phyloP scores from a whole-genome alignment of 2,113 vertebrate species.

The Lasiurus borealis region DNA sequence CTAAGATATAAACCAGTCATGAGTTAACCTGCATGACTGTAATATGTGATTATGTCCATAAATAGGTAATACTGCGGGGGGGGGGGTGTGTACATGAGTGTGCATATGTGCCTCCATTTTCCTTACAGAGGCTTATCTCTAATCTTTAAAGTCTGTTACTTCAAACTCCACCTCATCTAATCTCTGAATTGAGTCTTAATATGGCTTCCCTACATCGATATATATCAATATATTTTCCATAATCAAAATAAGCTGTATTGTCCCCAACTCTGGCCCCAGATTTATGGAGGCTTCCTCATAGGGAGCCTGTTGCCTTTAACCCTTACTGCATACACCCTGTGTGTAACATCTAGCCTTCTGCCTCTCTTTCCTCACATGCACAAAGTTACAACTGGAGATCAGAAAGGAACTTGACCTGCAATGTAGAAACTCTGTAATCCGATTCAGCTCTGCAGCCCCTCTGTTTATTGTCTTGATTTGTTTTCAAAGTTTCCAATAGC shows the following conservation, averaged over 20 bases:
- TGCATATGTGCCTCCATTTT: neutral
- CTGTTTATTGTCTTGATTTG: neutral
- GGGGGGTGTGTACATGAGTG: neutral
- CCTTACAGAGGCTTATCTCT: neutral
- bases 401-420: neutral
- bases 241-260: neutral
- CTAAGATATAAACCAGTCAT: neutral
- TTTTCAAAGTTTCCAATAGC: neutral
- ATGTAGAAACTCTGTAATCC: neutral
- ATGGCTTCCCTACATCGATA: neutral
- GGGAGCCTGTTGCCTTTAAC: neutral
- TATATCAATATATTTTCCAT: neutral
- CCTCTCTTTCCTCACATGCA: neutral
- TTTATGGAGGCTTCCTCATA: neutral
- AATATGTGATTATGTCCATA: neutral
- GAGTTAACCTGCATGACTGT: neutral
- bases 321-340: neutral
- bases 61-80: neutral
- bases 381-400: neutral
- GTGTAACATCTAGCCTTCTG: neutral
- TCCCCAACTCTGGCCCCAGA: neutral
- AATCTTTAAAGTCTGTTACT: neutral
- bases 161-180: neutral
- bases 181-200: neutral
- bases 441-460: neutral